Evolutionary conservation across 2,113 vertebrate genomes (phyloP), one percentile per base, ranked within the genome.

Genomic region (Riparia riparia): DNA sequence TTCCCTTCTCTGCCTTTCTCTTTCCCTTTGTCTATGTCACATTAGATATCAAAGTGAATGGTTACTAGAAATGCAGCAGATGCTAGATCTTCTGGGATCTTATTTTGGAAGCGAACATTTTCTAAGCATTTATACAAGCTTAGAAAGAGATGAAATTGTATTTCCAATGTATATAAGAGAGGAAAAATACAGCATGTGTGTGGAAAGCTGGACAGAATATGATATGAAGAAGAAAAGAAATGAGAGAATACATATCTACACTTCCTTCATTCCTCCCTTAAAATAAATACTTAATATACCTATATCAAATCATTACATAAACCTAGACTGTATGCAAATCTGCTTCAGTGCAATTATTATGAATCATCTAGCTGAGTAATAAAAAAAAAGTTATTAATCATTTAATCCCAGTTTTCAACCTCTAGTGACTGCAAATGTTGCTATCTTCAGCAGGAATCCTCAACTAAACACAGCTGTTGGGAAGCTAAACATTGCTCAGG

Each of bases 371-470:
- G 10, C 13, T 90, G 51, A 63, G 76, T 57, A 89, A 86, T 44
- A 86, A 86, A 89, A 74, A 74, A 54, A 83, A 90, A 86, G 29
- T 39, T 77, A 70, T 81, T 90, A 92, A 87, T 86, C 39, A 81
- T 58, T 92, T 80, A 86, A 74, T 92, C 47, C 25, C 12, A 73
- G 19, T 82, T 91, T 94, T 92, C 60, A 92, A 19, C 60, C 76
- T 81, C 68, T n/a, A 68, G 47, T 78, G 64, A 60, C n/a, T 93
- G 42, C 29, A 96, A 74, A 90, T 68, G 51, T 91, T 85, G 81
- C 42, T 89, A 41, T 90, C 31, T 83, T 97, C 90, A 93, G n/a
- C 79, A 89, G 92, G 80, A 97, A 81, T 83, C 56, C 41, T 89
- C 90, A 86, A 28, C 64, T 86, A 93, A 94, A 93, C 72, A 86